Evolutionary conservation across 2,113 vertebrate genomes (phyloP), one percentile per base, ranked within the genome.

Genomic region (Actinemys pallida): DNA sequence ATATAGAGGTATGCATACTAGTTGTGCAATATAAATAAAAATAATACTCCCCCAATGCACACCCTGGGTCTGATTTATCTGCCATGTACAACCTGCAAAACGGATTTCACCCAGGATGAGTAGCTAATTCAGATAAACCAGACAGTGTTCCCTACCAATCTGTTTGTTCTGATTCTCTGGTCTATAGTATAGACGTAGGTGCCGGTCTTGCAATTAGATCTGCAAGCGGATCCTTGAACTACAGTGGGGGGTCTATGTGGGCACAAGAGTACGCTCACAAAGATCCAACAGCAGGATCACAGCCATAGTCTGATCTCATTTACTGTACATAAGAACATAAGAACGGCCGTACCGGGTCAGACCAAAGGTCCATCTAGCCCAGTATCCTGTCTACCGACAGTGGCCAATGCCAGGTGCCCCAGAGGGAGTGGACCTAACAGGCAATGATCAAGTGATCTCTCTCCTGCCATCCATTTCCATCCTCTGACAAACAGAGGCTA

Each of bases 11-110:
- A 42, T 42, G 39, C 22, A 45, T 25, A 45, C n/a, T 12, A 25
- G 20, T 45, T 10, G 24, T 76, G 22, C 24, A 42, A 42, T 76
- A 76, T 76, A 45, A 45, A 76, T 45, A 42, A 5, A 76, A 75
- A 39, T 42, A 10, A 45, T 69, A 31, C 9, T 35, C 22, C 10
- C 22, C 27, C 11, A 81, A 7, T 31, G 84, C 0, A 0, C 5
- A 54, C 42, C 45, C 29, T 1, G 31, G 81, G 20, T 12, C 31
- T 8, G 45, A 91, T 75, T 90, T 87, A 90, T 49, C 49, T 81
- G 57, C 20, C 87, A 56, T 47, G 47, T 19, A 56, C 24, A 35
- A 29, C 35, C 45, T 72, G 25, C 75, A 24, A 83, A 81, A 52
- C 72, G 59, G 45, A 45, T 45, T 45, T 45, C 45, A 45, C 45